phyloP scores from a whole-genome alignment of 2,113 vertebrate species.

The Rhabdomys dilectus region DNA sequence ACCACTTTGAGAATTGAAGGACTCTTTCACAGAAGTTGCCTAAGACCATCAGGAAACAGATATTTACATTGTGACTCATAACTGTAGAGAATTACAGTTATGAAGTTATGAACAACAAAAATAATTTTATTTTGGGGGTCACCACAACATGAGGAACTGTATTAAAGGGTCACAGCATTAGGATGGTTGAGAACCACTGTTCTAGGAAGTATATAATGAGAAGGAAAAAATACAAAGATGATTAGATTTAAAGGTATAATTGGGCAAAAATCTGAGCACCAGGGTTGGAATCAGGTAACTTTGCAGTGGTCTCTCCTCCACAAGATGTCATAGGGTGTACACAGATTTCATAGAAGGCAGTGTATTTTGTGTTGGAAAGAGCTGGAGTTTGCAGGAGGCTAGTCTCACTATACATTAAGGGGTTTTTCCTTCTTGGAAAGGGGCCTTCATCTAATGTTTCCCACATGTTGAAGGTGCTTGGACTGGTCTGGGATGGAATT shows the following conservation, averaged over 20 bases:
- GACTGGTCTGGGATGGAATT: conserved; percentile 44
- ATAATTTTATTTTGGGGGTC: neutral
- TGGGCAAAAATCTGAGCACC: neutral
- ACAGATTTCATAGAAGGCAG: accelerated
- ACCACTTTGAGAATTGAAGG: neutral
- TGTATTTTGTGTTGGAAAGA: neutral
- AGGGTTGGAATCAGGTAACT: neutral
- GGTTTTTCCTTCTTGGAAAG: conserved; percentile 77
- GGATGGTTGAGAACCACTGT: neutral
- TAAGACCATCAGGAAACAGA: neutral
- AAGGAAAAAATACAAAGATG: neutral
- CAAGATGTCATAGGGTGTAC: neutral
- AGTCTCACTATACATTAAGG: conserved; percentile 65
- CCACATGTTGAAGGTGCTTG: conserved; percentile 81
- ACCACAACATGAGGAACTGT: neutral
- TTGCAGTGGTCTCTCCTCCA: neutral
- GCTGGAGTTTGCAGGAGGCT: neutral
- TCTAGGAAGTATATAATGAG: neutral
- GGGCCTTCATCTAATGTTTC: conserved; percentile 77
- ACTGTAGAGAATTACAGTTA: neutral
- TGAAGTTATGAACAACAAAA: neutral
- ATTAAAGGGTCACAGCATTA: neutral
- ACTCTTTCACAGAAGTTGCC: neutral
- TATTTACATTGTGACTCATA: neutral
- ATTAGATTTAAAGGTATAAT: neutral